Base-by-base conservation (phyloP, 2,113 vertebrate genomes). In the Halichoerus grypus region DNA sequence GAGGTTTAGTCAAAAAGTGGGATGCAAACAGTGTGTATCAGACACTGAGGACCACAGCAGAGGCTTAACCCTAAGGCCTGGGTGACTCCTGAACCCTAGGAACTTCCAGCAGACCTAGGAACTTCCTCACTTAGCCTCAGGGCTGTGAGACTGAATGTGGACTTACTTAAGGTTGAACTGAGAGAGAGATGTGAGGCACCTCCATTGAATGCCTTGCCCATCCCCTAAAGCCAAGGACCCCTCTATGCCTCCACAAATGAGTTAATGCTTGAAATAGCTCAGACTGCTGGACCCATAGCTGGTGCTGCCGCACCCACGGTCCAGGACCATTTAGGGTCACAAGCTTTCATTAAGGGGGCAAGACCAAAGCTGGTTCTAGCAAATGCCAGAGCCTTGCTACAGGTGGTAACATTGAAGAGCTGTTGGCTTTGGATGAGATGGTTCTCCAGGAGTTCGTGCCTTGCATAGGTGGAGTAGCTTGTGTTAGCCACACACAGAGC, bases 351-450 rank as follows among this genome's bases (percentile, higher is more conserved):
- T 63, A 31, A 21, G 4, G 15, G 1, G 14, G 13, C 22, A 93
- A 97, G 42, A 53, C 49, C 77, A 93, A 84, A 94, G 21, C 18
- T 88, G 36, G 63, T 14, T 92, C 24, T 92, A 51, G 51, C 16
- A 86, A 57, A 80, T 53, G 22, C 65, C 72, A 18, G 26, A 81
- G 24, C 2, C 36, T 63, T n/a, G 13, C 5, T 67, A 15, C 3
- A 46, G 26, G 18, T 57, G 57, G 11, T 81, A 87, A 92, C 31
- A 24, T 2, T 24, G 49, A 97, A 55, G 59, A 88, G 31, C 36
- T 19, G 3, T 46, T 88, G 15, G 28, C 49, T 90, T 96, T 92
- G 67, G 19, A 76, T 92, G 7, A 28, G 3, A 22, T 59, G 28
- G 10, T 55, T 93, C 81, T 77, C 69, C 18, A 67, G 46, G 57